Base-by-base conservation (phyloP, 2,113 vertebrate species). In the Mus spicilegus region DNA sequence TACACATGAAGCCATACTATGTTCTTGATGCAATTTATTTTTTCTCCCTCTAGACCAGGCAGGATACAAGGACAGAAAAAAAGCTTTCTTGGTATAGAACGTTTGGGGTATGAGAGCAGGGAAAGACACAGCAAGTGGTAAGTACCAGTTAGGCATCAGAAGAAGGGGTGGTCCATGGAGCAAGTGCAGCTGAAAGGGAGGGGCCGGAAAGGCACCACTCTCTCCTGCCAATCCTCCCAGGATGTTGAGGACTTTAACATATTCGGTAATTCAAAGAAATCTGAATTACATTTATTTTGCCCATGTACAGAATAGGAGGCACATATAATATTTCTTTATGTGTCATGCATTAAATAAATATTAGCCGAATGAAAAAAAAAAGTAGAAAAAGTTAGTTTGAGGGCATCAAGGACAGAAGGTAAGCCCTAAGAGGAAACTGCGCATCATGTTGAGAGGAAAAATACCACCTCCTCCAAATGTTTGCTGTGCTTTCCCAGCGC, bases 341-440 rank as follows among this genome's bases (percentile, higher is more conserved):
- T 84, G 49, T 49, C 63, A 87, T 16, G 12, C 61, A 22, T 11
- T 86, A 87, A 93, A 89, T 89, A 97, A 93, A 93, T 54, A 90
- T n/a, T 49, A 80, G 42, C 76, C 87, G 94, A 84, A 87, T 30
- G 49, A 88, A 80, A 88, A 89, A 49, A 49, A 49, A 49, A 80
- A 69, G 33, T 39, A 26, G 67, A 30, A 80, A 73, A 85, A 46
- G 77, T 58, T 84, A 78, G 14, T 89, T 82, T 85, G 85, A 86
- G 65, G 33, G 61, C 75, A 54, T 20, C 36, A 1, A 96, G 73
- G 69, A 91, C 67, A 77, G 92, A 96, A 19, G 20, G 42, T 13
- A 92, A 84, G n/a, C 82, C 87, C 30, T 76, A n/a, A 61, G 77
- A 93, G 9, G 84, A 16, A 96, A 91, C 63, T 1, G 22, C 82